Evolutionary conservation across 2,113 vertebrate species (phyloP), one percentile per base, ranked within the genome.

Genomic region (Pterocles burchelli): DNA sequence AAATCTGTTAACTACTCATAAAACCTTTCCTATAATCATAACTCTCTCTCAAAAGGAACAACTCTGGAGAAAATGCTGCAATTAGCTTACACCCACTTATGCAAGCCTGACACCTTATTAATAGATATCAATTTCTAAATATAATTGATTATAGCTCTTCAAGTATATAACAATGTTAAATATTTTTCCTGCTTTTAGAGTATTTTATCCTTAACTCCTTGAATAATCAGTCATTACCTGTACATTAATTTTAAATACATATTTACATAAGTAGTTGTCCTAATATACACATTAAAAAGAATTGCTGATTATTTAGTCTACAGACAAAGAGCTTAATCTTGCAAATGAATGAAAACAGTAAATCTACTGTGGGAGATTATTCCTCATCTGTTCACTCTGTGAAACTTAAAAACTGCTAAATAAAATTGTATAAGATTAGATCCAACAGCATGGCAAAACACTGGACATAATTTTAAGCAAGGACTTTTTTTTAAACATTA

Each of bases 361-460:
- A 28, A 49, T 74, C 51, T 92, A 84, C 71, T 61, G 18, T n/a
- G 25, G 41, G 46, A 84, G 26, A 48, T 34, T 55, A 89, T 71
- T 90, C 75, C 65, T 80, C 43, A 80, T 48, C 68, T 93, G 54
- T 20, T 91, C 72, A 54, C 54, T 28, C 72, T 77, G 41, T 24
- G 48, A 85, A 90, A 89, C 76, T 84, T 22, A 48, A n/a, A 48
- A 83, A 86, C 38, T 29, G 67, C 52, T 94, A 62, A 80, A 88
- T 41, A 84, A 84, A 80, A 77, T 31, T 26, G 29, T 48, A 25
- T 61, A 61, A 89, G 57, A 71, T 90, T 92, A 93, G 82, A 89
- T 70, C 61, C 88, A 96, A 89, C 75, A 96, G 72, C 73, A 93
- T 58, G 74, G 46, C 59, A 93, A 95, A 96, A 95, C 88, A 96